Conservation (phyloP, 2,888 invertebrate species). For the Bhutanitis thaidina region DNA sequence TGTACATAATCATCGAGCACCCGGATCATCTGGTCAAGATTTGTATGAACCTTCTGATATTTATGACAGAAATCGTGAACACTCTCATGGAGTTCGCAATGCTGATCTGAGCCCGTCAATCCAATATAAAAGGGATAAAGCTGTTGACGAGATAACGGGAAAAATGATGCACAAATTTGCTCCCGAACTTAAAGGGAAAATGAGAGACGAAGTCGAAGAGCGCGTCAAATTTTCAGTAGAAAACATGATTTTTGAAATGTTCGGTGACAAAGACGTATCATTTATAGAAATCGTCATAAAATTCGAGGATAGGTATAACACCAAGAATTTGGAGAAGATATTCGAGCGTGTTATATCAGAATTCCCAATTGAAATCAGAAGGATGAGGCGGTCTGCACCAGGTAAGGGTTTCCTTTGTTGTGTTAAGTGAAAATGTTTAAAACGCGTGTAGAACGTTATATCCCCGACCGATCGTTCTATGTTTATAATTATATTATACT, state of each 20-base stretch:
- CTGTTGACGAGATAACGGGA: constrained; percentile 45
- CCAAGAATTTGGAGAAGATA: constrained; percentile 47
- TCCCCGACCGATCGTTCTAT: too few species aligned
- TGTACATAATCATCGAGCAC: neutral
- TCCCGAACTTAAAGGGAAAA: constrained; percentile 34
- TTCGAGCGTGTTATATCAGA: constrained; percentile 46
- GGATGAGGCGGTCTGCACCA: constrained; percentile 44
- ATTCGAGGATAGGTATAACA: constrained; percentile 48
- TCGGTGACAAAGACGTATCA: constrained; percentile 51
- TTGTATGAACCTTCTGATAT: constrained; percentile 5
- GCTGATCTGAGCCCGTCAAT: constrained; percentile 15
- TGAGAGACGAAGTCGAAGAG: constrained; percentile 38
- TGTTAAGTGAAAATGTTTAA: neutral
- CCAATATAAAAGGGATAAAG: constrained; percentile 51
- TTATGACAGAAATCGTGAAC: neutral
- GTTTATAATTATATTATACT: too few species aligned
- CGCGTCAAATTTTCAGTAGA: constrained; percentile 41
- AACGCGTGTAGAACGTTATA: too few species aligned
- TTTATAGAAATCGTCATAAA: constrained; percentile 60
- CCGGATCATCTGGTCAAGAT: constrained; percentile 3
- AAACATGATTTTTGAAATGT: constrained; percentile 48
- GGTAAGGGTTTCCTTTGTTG: constrained; percentile 44
- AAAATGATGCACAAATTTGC: constrained; percentile 47
- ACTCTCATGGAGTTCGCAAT: neutral
- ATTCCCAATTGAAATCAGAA: constrained; percentile 44